phyloP scores from a whole-genome alignment of 2,888 invertebrate species.

The Oligia fasciuncula region DNA sequence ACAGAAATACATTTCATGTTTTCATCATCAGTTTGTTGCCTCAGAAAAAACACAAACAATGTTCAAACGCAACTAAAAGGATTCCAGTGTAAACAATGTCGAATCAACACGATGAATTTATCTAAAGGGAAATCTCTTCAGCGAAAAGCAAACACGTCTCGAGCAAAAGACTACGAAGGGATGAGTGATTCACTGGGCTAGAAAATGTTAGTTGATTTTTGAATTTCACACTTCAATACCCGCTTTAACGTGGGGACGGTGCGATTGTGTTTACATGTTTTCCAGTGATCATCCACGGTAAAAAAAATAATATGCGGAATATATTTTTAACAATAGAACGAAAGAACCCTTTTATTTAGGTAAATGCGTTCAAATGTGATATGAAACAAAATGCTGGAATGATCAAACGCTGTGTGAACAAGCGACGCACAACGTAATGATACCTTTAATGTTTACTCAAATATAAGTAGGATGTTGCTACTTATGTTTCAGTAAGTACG shows the following conservation, averaged over 20 bases:
- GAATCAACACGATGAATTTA: conserved; percentile 86
- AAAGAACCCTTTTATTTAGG: conserved; percentile 57
- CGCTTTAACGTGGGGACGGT: conserved; percentile 76
- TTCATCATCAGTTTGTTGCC: conserved; percentile 48
- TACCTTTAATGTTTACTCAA: conserved; percentile 55
- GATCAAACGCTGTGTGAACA: conserved; percentile 56
- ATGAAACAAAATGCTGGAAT: conserved; percentile 48
- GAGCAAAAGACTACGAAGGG: conserved; percentile 83
- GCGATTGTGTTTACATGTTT: conserved; percentile 76
- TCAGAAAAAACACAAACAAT: conserved; percentile 72
- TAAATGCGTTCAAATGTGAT: conserved; percentile 55
- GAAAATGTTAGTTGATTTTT: conserved; percentile 90
- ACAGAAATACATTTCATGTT: conserved; percentile 45
- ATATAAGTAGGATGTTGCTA: conserved; percentile 41
- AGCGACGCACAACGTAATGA: conserved; percentile 33
- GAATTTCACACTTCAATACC: conserved; percentile 86
- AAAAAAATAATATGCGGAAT: conserved; percentile 57
- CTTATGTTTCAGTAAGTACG: conserved; percentile 34
- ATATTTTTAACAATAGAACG: conserved; percentile 57
- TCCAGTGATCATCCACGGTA: conserved; percentile 66
- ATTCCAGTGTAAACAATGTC: conserved; percentile 85
- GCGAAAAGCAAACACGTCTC: conserved; percentile 84
- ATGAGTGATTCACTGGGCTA: conserved; percentile 85
- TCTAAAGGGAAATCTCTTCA: conserved; percentile 84
- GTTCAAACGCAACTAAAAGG: conserved; percentile 80